Percentiles rank a stretch among this genome's conserved stretches.
phyloP scores from a whole-genome alignment of 2,113 vertebrate species.

The Gallinago jamesoni region DNA sequence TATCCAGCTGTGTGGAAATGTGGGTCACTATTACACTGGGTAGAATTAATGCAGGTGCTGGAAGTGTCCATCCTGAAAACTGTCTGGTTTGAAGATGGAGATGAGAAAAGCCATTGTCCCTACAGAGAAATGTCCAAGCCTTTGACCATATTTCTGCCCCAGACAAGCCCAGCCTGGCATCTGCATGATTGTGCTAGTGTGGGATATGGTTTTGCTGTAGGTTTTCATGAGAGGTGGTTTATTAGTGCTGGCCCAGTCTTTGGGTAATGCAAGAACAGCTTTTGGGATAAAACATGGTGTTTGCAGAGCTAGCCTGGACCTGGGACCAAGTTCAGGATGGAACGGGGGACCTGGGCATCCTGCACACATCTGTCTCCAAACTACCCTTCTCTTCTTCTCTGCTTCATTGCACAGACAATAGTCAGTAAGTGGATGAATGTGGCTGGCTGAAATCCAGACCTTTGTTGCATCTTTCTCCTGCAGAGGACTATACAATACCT shows the following conservation, averaged over 20 bases:
- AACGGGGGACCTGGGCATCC: neutral
- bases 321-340: neutral
- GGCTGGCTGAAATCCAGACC: neutral
- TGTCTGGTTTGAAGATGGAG: neutral
- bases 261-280: neutral
- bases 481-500: rapidly evolving
- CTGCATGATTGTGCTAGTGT: neutral
- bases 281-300: rapidly evolving
- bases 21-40: neutral
- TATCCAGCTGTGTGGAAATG: neutral
- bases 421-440: neutral
- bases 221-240: neutral
- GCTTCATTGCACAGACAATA: neutral
- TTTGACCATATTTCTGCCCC: neutral
- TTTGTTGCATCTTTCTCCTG: neutral
- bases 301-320: neutral
- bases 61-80: neutral
- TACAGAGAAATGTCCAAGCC: neutral
- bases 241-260: neutral
- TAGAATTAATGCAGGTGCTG: neutral
- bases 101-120: neutral
- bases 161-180: neutral
- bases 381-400: neutral
- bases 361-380: neutral
- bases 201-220: neutral